A percentile compares a stretch with the other conserved stretches of the same genome.
These are phyloP conservation scores for Plotosus lineatus DNA, from an alignment of 2,113 vertebrate genomes.

Conservation along the genomic window DNA sequence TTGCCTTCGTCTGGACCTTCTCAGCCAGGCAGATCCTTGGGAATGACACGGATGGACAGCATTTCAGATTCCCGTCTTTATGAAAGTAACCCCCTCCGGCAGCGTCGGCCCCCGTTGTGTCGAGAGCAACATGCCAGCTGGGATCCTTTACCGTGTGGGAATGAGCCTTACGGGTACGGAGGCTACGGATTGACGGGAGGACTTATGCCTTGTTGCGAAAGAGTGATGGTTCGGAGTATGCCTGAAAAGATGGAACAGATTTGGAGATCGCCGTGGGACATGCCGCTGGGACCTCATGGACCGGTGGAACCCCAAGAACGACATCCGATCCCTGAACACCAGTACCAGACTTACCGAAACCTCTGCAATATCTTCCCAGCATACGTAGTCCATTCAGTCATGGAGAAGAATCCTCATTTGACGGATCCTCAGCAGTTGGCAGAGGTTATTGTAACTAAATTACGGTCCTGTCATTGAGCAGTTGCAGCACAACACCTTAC, in stretches of 20 bases:
- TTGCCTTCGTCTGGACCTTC: constrained; percentile 74
- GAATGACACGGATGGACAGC: constrained; percentile 98
- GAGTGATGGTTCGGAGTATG: constrained; percentile 97
- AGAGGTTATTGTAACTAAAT: constrained; percentile 92
- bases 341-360: constrained; percentile 97
- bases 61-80: constrained; percentile 96
- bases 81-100: constrained; percentile 89
- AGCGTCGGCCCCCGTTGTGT: constrained; percentile 91
- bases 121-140: constrained; percentile 98
- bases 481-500: constrained; percentile 3
- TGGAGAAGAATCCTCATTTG: constrained; percentile 98
- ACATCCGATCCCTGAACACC: constrained; percentile 90
- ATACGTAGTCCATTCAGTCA: constrained; percentile 91
- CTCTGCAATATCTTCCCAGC: constrained; percentile 98
- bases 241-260: constrained; percentile 99
- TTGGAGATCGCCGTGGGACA: constrained; percentile 94
- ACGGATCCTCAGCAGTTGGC: constrained; percentile 96
- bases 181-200: constrained; percentile 87
- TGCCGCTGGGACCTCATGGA: constrained; percentile 56
- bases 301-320: constrained; percentile 81
- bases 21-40: constrained; percentile 89
- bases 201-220: constrained; percentile 93
- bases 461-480: constrained; percentile 86
- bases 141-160: constrained; percentile 88
- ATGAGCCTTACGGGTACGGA: constrained; percentile 86